Base-by-base conservation (phyloP, 2,797 vertebrate species). In the Phoxinus dragarum region DNA sequence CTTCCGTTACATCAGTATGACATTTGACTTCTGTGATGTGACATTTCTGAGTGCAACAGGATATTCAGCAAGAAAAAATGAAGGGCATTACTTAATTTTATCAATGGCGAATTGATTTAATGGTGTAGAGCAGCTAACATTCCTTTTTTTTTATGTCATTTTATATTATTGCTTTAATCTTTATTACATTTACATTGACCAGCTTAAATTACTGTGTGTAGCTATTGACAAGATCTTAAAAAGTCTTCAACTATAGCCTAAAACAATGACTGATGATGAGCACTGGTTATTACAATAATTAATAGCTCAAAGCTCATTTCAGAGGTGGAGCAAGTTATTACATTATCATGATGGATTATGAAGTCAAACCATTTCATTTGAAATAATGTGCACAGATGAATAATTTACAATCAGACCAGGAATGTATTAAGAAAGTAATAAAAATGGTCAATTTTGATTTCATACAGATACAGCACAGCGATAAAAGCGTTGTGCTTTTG, bases 321-420 rank as follows among this genome's bases (percentile, higher is more conserved):
- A 74, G 8, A 49, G 6, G 14, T 27, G 71, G n/a, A 31, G 17
- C 3, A 7, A 14, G 19, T 54, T 54, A 31, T 47, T 47, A 54
- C 19, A 69, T 5, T 75, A 75, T 36, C 10, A 36, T 54, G 73
- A 75, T 75, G 49, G 49, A 75, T 75, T 36, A 54, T 36, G 31
- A 36, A 54, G 21, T 38, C 72, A 52, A 52, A 9, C 1, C 44
- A 73, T 73, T 47, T 49, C 31, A 73, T 49, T 9, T 73, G 44
- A 4, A 73, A 52, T 36, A 52, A 21, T 0, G 3, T 23, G 47
- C 73, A 54, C 49, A 23, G 19, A 54, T 54, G 0, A 54, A 74
- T 74, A 9, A 74, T 34, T 74, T 19, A 74, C 47, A 64, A 8
- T 16, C 31, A 66, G 27, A 66, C 42, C 69, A 47, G 31, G 12